These are phyloP conservation scores for Drosophila testacea DNA, from an alignment of 2,888 invertebrate genomes.

Conservation along the genomic window DNA sequence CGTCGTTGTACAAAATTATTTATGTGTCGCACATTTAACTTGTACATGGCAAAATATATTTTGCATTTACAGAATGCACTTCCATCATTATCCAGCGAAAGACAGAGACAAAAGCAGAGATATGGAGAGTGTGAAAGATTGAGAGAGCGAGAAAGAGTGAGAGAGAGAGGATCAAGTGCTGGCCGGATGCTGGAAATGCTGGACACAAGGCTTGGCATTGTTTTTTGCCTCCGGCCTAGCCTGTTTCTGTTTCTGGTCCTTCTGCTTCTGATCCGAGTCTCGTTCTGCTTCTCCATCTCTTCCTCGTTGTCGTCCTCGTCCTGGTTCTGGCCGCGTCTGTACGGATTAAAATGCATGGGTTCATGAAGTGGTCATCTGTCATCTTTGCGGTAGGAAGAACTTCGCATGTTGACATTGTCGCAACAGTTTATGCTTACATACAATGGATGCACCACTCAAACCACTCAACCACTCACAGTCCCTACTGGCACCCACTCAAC, in stretches of 20 bases:
- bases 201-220: slow-evolving; percentile 50
- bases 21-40: slow-evolving; percentile 79
- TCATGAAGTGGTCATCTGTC: slow-evolving; percentile 81
- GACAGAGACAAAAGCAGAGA: not conserved
- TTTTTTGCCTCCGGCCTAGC: slow-evolving; percentile 39
- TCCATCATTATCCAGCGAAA: slow-evolving; percentile 72
- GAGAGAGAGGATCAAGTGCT: slow-evolving; percentile 20
- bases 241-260: not conserved
- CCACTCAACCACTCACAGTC: slow-evolving; percentile 15
- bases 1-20: slow-evolving; percentile 66
- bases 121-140: not conserved
- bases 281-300: not conserved
- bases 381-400: slow-evolving; percentile 80
- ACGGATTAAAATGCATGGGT: slow-evolving; percentile 80
- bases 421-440: slow-evolving; percentile 71
- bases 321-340: slow-evolving; percentile 36
- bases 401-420: slow-evolving; percentile 80
- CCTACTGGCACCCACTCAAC: slow-evolving; percentile 31
- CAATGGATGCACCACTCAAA: slow-evolving; percentile 14
- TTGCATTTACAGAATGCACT: slow-evolving; percentile 79
- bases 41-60: slow-evolving; percentile 78
- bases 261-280: slow-evolving; percentile 1
- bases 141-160: not conserved
- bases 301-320: too few species aligned
- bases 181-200: slow-evolving; percentile 31